These are phyloP conservation scores for Polyodon spathula DNA, from an alignment of 2,113 vertebrate genomes.

Conservation along the genomic window DNA sequence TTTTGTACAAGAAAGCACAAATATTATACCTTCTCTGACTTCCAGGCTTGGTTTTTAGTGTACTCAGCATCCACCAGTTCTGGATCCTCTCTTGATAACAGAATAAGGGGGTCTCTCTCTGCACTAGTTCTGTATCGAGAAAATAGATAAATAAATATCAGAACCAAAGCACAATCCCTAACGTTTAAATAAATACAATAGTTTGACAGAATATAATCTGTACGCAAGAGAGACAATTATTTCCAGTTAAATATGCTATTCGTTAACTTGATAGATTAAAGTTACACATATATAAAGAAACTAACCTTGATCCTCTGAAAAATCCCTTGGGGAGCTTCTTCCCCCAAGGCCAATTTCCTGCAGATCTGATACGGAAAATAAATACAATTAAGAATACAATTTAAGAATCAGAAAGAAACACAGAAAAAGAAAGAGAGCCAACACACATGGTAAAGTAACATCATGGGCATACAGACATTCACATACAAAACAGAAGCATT, in stretches of 20 bases:
- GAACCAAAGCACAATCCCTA: too few relatives aligned
- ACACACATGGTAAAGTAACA: background rate
- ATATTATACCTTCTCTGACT: constrained; percentile 78
- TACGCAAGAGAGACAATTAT: too few relatives aligned
- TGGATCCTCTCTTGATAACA: constrained; percentile 80
- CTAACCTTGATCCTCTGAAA: constrained; percentile 91
- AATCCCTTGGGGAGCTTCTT: constrained; percentile 84
- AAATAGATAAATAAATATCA: background rate
- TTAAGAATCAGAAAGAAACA: background rate
- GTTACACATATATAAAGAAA: background rate
- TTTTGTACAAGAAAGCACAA: too few relatives aligned
- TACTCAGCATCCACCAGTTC: constrained; percentile 90
- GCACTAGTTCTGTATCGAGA: constrained; percentile 71
- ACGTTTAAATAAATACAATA: too few relatives aligned
- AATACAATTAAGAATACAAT: too few relatives aligned
- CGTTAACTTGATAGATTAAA: too few relatives aligned
- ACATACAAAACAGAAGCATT: background rate
- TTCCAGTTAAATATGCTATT: too few relatives aligned
- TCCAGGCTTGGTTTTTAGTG: constrained; percentile 98
- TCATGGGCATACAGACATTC: background rate
- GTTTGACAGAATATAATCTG: too few relatives aligned
- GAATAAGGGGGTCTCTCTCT: constrained; percentile 88
- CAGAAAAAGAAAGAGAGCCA: constrained; percentile 14
- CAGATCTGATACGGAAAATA: constrained; percentile 55
- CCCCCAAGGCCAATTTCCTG: constrained; percentile 83